Percentiles rank a stretch among this genome's conserved stretches.
phyloP scores from a whole-genome alignment of 2,797 vertebrate genomes.

The Pseudopleuronectes americanus region DNA sequence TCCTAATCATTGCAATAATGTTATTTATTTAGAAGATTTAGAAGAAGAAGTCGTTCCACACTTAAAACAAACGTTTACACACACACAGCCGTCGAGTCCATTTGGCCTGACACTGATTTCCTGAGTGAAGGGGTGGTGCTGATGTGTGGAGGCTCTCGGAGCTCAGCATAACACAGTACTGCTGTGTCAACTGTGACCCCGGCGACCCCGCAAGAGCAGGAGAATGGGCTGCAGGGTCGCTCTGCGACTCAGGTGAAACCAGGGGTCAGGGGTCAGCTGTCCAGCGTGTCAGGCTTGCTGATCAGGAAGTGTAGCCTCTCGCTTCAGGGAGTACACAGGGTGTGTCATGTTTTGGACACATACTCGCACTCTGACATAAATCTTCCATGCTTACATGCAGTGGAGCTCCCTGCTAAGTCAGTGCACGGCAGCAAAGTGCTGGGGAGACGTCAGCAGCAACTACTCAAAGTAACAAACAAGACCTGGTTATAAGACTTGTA shows the following conservation, averaged over 20 bases:
- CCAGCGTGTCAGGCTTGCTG: conserved; percentile 81
- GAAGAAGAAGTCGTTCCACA: conserved; percentile 9
- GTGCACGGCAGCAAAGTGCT: conserved; percentile 32
- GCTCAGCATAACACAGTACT: conserved; percentile 82
- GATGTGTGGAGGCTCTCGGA: conserved; percentile 71
- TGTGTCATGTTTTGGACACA: conserved; percentile 80
- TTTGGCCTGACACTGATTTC: conserved; percentile 75
- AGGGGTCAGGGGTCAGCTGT: conserved; percentile 76
- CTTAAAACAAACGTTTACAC: conserved; percentile 14
- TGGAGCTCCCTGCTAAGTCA: conserved; percentile 46
- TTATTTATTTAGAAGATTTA: not conserved
- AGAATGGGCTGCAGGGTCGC: conserved; percentile 65
- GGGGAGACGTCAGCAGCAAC: conserved; percentile 19
- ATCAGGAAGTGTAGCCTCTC: conserved; percentile 81
- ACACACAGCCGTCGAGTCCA: conserved; percentile 29
- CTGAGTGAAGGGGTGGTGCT: conserved; percentile 69
- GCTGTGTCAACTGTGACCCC: conserved; percentile 82
- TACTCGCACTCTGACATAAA: conserved; percentile 75
- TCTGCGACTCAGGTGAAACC: conserved; percentile 76
- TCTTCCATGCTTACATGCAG: conserved; percentile 70
- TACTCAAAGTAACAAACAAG: conserved; percentile 4
- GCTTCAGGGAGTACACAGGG: conserved; percentile 78
- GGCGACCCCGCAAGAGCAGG: conserved; percentile 63
- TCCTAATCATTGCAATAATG: not conserved
- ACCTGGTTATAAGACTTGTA: conserved; percentile 17